Conservation (phyloP, 2,797 vertebrate genomes). For the Stomatorhinus walkeri region DNA sequence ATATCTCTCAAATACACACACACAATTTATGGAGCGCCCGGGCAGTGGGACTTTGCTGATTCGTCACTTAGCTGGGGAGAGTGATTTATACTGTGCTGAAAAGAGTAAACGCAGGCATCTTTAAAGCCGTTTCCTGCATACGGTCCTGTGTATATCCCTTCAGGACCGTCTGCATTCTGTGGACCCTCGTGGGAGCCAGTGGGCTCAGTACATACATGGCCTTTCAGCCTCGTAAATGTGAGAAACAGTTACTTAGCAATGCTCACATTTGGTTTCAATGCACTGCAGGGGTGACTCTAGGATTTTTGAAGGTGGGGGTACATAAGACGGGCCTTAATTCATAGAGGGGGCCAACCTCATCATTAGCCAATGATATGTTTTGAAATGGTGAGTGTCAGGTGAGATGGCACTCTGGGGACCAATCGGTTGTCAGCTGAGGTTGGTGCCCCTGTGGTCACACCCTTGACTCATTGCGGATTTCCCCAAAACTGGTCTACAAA, state of each 20-base stretch:
- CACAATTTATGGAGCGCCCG: not conserved
- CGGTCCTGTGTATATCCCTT: not conserved
- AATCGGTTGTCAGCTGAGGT: not conserved
- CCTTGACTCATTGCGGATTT: not conserved
- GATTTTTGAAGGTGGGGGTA: not conserved
- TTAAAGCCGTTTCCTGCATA: not conserved
- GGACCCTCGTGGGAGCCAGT: not conserved
- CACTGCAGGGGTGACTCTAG: not conserved
- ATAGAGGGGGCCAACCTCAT: not conserved
- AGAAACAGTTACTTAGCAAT: not conserved
- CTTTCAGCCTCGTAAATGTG: not conserved
- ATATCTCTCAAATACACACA: not conserved
- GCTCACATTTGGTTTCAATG: not conserved
- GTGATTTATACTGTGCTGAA: constrained; percentile 5
- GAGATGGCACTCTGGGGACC: not conserved
- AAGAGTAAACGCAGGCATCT: not conserved
- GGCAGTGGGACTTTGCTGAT: not conserved
- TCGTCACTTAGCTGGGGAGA: not conserved
- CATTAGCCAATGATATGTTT: not conserved
- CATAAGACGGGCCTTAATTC: not conserved
- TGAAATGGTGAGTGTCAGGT: not conserved
- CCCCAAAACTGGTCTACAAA: not conserved
- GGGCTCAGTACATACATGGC: not conserved
- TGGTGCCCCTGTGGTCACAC: not conserved
- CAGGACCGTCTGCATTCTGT: not conserved